Base-by-base conservation (phyloP, 1,140 invertebrate species). In the Goniozus legneri region DNA sequence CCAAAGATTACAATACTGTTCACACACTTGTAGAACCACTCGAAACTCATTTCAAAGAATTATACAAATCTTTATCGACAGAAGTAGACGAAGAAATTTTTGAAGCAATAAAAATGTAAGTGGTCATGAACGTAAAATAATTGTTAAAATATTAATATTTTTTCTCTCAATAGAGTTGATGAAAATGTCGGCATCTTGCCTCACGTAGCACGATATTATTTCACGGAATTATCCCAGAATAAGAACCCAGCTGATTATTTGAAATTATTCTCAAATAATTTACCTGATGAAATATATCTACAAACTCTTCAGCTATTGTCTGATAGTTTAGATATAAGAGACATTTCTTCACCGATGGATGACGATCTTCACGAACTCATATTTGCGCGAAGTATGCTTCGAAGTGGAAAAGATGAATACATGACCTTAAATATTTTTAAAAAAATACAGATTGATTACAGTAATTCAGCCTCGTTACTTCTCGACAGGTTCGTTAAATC, bases 401-500 rank as follows among this genome's bases (percentile, higher is more conserved):
- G 27, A 2, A 15, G 22, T 8, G 3, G 54, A 20, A 32, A 39
- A 38, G 24, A 56, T 19, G 14, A 33, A 30, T 21, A 12, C 0
- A 14, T 42, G 1, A 48, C 38, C 8, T 12, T 43, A 0, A 18
- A 44, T 4, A 42, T 61, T 31, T 41, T 69, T 6, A 45, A 60
- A 24, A 56, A 34, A 24, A 55, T 72, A 40, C 54, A 33, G 33
- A 33, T 8, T 43, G 65, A 19, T 40, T 62, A 20, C 35, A 51
- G 2, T 56, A 69, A 20, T 39, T 56, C 6, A 52, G 44, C 1
- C n/a, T 44, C 58, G 41, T 50, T 67, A 37, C 44, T 67, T 10
- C 43, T 66, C 16, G 59, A 72, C 37, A 47, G 59, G 67, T 69
- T 50, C 20, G 36, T 54, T 21, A 38, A 20, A 16, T 22, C 24